Percentiles rank a stretch among this genome's conserved stretches.
Evolutionary conservation across 2,888 invertebrate genomes (phyloP).

Genomic region (Drosophila algonquin): DNA sequence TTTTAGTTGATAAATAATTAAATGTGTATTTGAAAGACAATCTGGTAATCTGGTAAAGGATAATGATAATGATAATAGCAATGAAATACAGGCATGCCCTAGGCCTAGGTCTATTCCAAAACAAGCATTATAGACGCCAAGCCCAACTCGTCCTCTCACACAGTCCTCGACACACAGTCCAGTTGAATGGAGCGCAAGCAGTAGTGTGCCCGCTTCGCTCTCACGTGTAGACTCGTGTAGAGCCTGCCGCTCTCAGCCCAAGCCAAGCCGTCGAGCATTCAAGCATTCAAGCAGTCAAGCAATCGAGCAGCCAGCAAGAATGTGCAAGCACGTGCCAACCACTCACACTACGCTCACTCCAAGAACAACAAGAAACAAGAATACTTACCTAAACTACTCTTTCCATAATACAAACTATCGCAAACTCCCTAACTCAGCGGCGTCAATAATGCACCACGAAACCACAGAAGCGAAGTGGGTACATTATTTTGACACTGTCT

Average conservation of each 20-base stretch:
- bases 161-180: conserved; percentile 12
- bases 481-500: conserved; percentile 85
- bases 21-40: conserved; percentile 19
- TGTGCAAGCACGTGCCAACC: conserved; percentile 40
- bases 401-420: conserved; percentile 79
- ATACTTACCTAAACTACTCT: conserved; percentile 63
- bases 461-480: conserved; percentile 72
- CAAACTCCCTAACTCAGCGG: conserved; percentile 68
- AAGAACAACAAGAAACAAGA: conserved; percentile 38
- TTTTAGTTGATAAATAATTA: conserved; percentile 22
- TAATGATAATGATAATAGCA: conserved; percentile 13
- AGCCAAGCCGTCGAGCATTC: conserved; percentile 3
- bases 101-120: conserved; percentile 23
- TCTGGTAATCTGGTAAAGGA: conserved; percentile 14
- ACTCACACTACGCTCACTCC: conserved; percentile 38
- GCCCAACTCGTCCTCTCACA: conserved; percentile 18
- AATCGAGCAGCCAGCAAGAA: conserved; percentile 32
- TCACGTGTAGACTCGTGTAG: conserved; percentile 8
- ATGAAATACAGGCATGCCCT: conserved; percentile 23
- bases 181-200: conserved; percentile 43
- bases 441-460: conserved; percentile 80
- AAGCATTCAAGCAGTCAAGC: conserved; percentile 4
- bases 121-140: conserved; percentile 24
- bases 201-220: conserved; percentile 47
- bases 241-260: background rate